A percentile compares a stretch with the other conserved stretches of the same genome.
Conservation (phyloP, 2,888 invertebrate genomes). For the Phyllotreta striolata region DNA sequence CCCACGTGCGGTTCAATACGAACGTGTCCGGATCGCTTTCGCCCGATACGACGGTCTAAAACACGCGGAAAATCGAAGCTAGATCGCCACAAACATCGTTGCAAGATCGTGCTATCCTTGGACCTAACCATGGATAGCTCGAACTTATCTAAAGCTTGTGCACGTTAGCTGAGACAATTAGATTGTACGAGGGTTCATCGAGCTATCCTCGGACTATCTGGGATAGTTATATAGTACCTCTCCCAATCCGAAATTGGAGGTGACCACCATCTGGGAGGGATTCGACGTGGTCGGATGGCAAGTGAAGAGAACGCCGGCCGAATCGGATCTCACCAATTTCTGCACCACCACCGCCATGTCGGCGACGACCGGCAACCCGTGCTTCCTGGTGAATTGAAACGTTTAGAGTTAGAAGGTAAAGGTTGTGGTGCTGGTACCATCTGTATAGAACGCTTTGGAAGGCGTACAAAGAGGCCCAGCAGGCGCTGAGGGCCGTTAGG, state of each 20-base stretch:
- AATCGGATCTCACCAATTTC: slow-evolving; percentile 74
- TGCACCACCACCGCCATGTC: slow-evolving; percentile 85
- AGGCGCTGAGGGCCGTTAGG: slow-evolving; percentile 68
- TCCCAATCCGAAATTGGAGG: slow-evolving; percentile 84
- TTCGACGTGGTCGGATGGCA: slow-evolving; percentile 78
- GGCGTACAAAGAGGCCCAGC: slow-evolving; percentile 86
- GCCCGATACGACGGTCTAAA: slow-evolving; percentile 83
- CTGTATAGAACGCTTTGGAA: slow-evolving; percentile 81
- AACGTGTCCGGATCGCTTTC: slow-evolving; percentile 79
- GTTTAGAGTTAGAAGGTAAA: too few species aligned
- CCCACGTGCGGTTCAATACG: slow-evolving; percentile 64
- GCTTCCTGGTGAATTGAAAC: slow-evolving; percentile 72
- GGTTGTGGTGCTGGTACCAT: slow-evolving; percentile 62
- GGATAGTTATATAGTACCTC: slow-evolving; percentile 66
- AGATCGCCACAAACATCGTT: too few species aligned
- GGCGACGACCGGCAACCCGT: slow-evolving; percentile 72
- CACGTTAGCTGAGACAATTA: too few species aligned
- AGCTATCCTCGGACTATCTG: too few species aligned
- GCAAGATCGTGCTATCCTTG: too few species aligned
- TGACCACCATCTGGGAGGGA: slow-evolving; percentile 73
- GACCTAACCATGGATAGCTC: too few species aligned
- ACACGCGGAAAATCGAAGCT: too few species aligned
- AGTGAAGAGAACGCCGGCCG: slow-evolving; percentile 84
- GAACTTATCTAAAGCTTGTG: too few species aligned
- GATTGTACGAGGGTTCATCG: too few species aligned